Evolutionary conservation across 1,140 invertebrate genomes (phyloP).

Genomic region (Drosophila novamexicana): DNA sequence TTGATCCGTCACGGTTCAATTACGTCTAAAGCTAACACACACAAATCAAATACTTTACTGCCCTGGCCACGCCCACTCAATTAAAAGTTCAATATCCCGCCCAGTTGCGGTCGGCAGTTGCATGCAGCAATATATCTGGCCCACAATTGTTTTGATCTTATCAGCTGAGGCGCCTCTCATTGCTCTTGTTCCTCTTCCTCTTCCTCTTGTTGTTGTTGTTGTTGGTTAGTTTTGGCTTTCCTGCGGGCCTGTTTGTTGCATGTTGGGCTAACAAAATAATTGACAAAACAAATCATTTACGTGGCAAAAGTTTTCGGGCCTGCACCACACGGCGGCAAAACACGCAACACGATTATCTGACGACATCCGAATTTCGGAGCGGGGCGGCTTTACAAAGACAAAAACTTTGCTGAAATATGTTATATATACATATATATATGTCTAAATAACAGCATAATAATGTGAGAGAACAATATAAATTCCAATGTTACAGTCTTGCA

Average conservation of each 20-base stretch:
- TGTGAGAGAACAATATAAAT: constrained; percentile 42
- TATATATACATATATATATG: constrained; percentile 54
- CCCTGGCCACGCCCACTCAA: constrained; percentile 65
- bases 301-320: constrained; percentile 74
- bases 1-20: constrained; percentile 11
- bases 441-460: constrained; percentile 76
- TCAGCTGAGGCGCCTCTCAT: constrained; percentile 51
- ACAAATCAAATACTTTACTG: constrained; percentile 55
- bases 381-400: background rate
- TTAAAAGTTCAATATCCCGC: constrained; percentile 50
- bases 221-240: background rate
- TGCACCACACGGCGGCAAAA: constrained; percentile 66
- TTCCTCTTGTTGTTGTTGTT: constrained; percentile 8
- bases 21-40: constrained; percentile 3
- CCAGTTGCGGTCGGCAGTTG: background rate
- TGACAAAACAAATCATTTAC: constrained; percentile 84
- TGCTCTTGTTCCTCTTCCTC: background rate
- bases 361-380: constrained; percentile 50
- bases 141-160: constrained; percentile 80
- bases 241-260: constrained; percentile 55
- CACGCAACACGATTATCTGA: constrained; percentile 71
- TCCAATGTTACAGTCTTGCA: constrained; percentile 23
- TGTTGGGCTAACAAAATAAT: constrained; percentile 81
- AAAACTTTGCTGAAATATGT: constrained; percentile 39
- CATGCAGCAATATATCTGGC: background rate